These are phyloP conservation scores for Maconellicoccus hirsutus DNA, from an alignment of 1,140 invertebrate genomes.

Conservation along the genomic window DNA sequence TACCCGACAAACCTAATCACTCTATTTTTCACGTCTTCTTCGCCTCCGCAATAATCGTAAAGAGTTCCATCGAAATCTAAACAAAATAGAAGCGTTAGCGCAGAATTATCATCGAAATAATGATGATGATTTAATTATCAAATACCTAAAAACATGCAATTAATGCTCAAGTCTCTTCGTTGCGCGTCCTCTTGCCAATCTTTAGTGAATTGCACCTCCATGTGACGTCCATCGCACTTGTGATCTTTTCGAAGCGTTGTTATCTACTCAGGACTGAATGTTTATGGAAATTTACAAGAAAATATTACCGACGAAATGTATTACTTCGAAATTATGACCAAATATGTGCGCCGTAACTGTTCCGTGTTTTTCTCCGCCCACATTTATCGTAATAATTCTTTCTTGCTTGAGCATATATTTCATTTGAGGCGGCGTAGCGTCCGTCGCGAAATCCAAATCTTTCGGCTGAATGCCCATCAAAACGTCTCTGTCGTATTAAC, in stretches of 20 bases:
- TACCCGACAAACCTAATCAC: slow-evolving; percentile 86
- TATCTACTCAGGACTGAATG: not conserved
- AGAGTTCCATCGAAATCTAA: slow-evolving; percentile 63
- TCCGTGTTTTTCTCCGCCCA: slow-evolving; percentile 90
- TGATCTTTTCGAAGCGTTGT: slow-evolving; percentile 90
- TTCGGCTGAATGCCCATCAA: slow-evolving; percentile 68
- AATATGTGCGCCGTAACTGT: slow-evolving; percentile 95
- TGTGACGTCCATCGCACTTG: slow-evolving; percentile 86
- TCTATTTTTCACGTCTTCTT: slow-evolving; percentile 71
- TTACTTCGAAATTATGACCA: slow-evolving; percentile 42
- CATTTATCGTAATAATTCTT: slow-evolving; percentile 82
- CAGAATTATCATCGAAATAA: no score
- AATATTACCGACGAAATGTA: not conserved
- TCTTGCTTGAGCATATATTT: slow-evolving; percentile 83
- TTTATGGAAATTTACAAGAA: not conserved
- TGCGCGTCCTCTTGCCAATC: slow-evolving; percentile 94
- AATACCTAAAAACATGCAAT: slow-evolving; percentile 92
- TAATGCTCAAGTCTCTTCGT: slow-evolving; percentile 92
- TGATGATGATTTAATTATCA: no score
- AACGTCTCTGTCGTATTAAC: slow-evolving; percentile 49
- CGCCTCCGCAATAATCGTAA: slow-evolving; percentile 95
- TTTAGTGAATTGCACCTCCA: slow-evolving; percentile 85
- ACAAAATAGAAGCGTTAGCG: no score
- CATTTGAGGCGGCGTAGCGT: slow-evolving; percentile 92
- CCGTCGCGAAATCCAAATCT: slow-evolving; percentile 96